Conservation (phyloP, 2,888 invertebrate genomes). For the Phalangium opilio region DNA sequence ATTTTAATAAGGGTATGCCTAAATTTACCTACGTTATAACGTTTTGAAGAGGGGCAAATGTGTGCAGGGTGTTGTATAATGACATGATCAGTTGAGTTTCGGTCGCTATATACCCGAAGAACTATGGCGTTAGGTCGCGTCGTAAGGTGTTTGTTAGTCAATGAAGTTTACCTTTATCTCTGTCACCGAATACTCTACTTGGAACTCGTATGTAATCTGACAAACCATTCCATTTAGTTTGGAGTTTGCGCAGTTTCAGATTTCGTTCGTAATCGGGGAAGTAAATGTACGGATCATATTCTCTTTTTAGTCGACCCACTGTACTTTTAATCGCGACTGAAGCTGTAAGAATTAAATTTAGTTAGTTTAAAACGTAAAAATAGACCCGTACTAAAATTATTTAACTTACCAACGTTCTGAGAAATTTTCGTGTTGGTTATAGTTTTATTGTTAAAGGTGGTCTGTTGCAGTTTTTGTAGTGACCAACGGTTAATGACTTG, state of each 20-base stretch:
- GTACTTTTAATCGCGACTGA: slow-evolving; percentile 10
- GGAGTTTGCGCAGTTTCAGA: slow-evolving; percentile 6
- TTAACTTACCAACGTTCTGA: slow-evolving; percentile 10
- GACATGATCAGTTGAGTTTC: slow-evolving; percentile 7
- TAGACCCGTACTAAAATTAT: no score
- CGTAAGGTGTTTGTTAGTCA: not conserved
- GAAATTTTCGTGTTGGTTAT: slow-evolving; percentile 9
- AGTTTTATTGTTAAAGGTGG: slow-evolving; percentile 7
- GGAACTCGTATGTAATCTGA: slow-evolving; percentile 13
- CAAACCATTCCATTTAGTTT: slow-evolving; percentile 7
- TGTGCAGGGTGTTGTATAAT: slow-evolving; percentile 14
- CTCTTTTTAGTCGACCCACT: slow-evolving; percentile 7
- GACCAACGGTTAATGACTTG: slow-evolving; percentile 5
- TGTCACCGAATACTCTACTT: slow-evolving; percentile 3
- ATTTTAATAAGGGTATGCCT: no score
- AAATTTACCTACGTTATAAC: slow-evolving; percentile 10
- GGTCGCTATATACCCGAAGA: not conserved
- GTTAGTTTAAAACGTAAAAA: not conserved
- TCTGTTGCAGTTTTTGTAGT: slow-evolving; percentile 10
- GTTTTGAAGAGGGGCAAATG: slow-evolving; percentile 12
- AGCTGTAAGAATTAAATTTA: not conserved
- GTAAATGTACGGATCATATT: slow-evolving; percentile 11
- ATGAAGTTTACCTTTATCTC: not conserved
- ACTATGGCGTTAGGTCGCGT: not conserved
- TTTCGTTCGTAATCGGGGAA: slow-evolving; percentile 12